A percentile compares a stretch with the other conserved stretches of the same genome.
Conservation (phyloP, 1,140 invertebrate genomes). For the Whitmania pigra region DNA sequence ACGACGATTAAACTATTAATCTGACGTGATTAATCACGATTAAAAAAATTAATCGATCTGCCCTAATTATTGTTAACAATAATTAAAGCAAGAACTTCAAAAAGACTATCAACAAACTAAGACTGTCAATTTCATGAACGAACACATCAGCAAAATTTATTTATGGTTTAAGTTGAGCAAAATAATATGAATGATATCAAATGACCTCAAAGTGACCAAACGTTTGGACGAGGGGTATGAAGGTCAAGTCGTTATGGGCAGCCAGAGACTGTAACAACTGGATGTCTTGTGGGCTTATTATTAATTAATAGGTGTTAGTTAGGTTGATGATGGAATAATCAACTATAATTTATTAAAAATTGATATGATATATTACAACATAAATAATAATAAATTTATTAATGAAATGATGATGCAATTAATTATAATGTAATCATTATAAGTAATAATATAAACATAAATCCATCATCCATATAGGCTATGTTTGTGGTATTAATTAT, state of each 20-base stretch:
- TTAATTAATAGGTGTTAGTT: too few species aligned
- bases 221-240: conserved; percentile 86
- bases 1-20: too few species aligned
- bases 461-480: too few species aligned
- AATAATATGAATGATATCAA: conserved; percentile 23
- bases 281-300: conserved; percentile 48
- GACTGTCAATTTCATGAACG: not conserved
- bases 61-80: too few species aligned
- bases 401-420: too few species aligned
- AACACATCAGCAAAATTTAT: not conserved
- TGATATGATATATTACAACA: too few species aligned
- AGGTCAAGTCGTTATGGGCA: conserved; percentile 54
- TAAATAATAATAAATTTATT: too few species aligned
- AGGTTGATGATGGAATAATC: too few species aligned
- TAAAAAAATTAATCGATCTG: too few species aligned
- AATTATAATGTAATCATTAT: not conserved
- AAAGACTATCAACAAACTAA: not conserved
- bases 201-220: conserved; percentile 61
- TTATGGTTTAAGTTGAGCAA: not conserved
- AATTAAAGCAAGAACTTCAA: not conserved
- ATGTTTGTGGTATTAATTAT: too few species aligned
- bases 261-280: conserved; percentile 51
- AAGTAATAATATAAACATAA: not conserved
- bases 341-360: too few species aligned
- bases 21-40: too few species aligned